Conservation (phyloP, 2,888 invertebrate genomes). For the Eucera pruinosa region DNA sequence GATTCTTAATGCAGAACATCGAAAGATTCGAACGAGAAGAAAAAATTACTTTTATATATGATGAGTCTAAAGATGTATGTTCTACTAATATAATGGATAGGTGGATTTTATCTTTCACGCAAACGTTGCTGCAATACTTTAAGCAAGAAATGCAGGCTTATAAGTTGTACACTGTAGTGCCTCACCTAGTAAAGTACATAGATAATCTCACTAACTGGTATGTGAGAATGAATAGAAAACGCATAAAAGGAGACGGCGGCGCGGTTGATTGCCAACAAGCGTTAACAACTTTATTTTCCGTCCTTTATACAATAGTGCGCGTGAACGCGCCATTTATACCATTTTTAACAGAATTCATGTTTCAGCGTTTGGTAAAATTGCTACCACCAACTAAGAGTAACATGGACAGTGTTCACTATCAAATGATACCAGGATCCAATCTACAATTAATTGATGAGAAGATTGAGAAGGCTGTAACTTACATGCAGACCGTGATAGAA, state of each 20-base stretch:
- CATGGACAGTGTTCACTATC: constrained; percentile 94
- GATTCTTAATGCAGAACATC: constrained; percentile 97
- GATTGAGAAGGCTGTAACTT: constrained; percentile 95
- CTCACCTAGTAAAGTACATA: constrained; percentile 96
- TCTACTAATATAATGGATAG: constrained; percentile 95
- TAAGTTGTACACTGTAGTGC: constrained; percentile 97
- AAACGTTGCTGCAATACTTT: constrained; percentile 95
- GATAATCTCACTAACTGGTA: constrained; percentile 99
- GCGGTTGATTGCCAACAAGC: constrained; percentile 92
- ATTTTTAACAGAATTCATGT: constrained; percentile 97
- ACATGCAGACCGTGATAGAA: constrained; percentile 98
- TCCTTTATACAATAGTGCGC: constrained; percentile 94
- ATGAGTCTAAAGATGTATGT: constrained; percentile 74
- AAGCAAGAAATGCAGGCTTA: constrained; percentile 97
- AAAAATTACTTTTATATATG: constrained; percentile 82
- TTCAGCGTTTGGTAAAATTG: constrained; percentile 92
- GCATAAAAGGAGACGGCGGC: constrained; percentile 96
- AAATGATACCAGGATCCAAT: constrained; percentile 93
- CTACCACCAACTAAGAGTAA: constrained; percentile 85
- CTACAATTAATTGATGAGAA: constrained; percentile 90
- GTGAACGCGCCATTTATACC: constrained; percentile 99
- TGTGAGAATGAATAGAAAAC: constrained; percentile 97
- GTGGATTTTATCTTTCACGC: constrained; percentile 99
- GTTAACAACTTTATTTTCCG: constrained; percentile 94
- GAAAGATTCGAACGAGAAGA: constrained; percentile 91